phyloP scores from a whole-genome alignment of 2,797 vertebrate genomes.

The Acrossocheilus fasciatus region DNA sequence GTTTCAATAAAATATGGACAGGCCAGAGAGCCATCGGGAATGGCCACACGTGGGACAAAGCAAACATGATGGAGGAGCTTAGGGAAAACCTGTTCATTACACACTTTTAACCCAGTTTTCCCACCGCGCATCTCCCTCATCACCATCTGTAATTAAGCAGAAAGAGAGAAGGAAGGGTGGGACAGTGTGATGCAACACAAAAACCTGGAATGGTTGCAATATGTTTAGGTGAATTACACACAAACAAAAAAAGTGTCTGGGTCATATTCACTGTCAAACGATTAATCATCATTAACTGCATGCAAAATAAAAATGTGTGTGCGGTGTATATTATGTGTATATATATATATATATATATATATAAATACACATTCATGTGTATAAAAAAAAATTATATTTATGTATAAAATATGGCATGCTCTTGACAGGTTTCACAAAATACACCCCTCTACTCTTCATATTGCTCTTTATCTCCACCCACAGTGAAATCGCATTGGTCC shows the following conservation, averaged over 20 bases:
- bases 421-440: background rate
- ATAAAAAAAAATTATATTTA: too few species aligned
- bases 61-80: slow-evolving; percentile 59
- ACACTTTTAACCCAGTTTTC: slow-evolving; percentile 50
- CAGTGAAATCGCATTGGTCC: slow-evolving; percentile 4
- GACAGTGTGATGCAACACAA: background rate
- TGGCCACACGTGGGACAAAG: slow-evolving; percentile 43
- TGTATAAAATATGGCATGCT: background rate
- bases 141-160: slow-evolving; percentile 17
- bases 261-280: background rate
- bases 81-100: slow-evolving; percentile 50
- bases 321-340: too few species aligned
- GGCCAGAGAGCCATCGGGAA: slow-evolving; percentile 58
- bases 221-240: background rate
- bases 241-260: background rate
- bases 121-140: background rate
- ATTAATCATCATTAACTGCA: background rate
- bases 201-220: background rate
- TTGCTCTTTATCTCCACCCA: background rate
- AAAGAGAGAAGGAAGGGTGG: background rate
- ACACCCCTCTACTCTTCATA: background rate
- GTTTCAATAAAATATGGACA: slow-evolving; percentile 75
- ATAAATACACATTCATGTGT: too few species aligned
- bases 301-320: background rate
- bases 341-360: too few species aligned